Conservation (phyloP, 2,797 vertebrate genomes). For the Masticophis lateralis region DNA sequence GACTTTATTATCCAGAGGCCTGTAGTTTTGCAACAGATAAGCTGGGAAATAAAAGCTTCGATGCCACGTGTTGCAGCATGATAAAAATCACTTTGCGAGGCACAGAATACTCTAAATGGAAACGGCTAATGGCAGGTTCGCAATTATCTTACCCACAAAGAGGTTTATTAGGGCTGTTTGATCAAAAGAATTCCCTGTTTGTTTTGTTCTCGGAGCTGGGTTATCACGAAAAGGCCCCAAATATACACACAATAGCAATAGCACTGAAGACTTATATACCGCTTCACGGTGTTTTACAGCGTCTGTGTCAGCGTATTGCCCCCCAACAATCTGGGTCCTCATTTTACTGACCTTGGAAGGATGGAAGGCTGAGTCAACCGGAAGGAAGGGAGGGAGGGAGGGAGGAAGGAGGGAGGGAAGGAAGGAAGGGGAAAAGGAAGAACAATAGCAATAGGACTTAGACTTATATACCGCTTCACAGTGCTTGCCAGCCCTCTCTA, state of each 20-base stretch:
- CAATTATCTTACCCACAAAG: neutral
- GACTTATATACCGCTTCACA: no score
- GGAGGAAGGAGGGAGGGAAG: no score
- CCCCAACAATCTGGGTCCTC: no score
- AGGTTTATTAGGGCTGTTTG: neutral
- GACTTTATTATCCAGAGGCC: neutral
- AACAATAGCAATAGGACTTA: no score
- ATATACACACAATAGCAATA: neutral
- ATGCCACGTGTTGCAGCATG: neutral
- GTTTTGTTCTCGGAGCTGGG: neutral
- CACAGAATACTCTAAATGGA: neutral
- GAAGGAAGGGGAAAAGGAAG: no score
- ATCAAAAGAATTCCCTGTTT: neutral
- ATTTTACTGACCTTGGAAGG: no score
- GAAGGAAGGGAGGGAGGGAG: no score
- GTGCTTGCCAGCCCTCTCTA: no score
- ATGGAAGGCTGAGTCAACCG: no score
- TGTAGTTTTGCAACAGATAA: neutral
- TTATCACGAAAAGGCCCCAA: neutral
- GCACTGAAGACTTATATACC: no score
- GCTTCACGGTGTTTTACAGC: no score
- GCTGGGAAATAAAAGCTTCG: neutral
- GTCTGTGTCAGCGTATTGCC: no score
- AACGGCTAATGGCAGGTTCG: neutral
- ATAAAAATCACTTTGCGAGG: neutral